Base-by-base conservation (phyloP, 1,140 invertebrate genomes). In the Luehdorfia chinensis region DNA sequence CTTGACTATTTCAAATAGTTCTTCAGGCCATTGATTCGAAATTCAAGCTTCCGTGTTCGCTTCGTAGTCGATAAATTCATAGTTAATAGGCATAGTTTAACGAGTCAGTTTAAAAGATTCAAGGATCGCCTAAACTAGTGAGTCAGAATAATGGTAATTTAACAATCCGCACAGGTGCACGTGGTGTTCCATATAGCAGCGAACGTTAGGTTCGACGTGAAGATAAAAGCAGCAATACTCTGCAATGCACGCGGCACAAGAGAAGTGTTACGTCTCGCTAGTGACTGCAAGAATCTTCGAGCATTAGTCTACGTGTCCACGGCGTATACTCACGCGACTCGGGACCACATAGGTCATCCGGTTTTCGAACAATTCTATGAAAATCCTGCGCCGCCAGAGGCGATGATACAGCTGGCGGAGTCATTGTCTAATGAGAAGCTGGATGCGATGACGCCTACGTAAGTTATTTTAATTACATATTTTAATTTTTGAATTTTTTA, bases 141-240 rank as follows among this genome's bases (percentile, higher is more conserved):
- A n/a, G n/a, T n/a, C n/a, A n/a, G n/a, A n/a, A n/a, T n/a, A n/a
- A n/a, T n/a, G n/a, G n/a, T n/a, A n/a, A n/a, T n/a, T n/a, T n/a
- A n/a, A n/a, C n/a, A n/a, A n/a, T n/a, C 8, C 7, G 19, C 7
- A 7, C 13, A 52, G 50, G 55, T 62, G 2, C 18, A 50, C 13
- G n/a, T n/a, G n/a, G n/a, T n/a, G n/a, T n/a, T n/a, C n/a, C n/a
- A n/a, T n/a, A n/a, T n/a, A n/a, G n/a, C n/a, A n/a, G n/a, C n/a
- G n/a, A n/a, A n/a, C n/a, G n/a, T n/a, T n/a, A 30, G 88, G 16
- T 92, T 92, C 45, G 88, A 92, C 53, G 90, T 92, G 55, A 80
- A 85, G 12, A 55, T 93, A 1, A 80, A 85, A 28, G 59, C 76
- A 0, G 90, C 91, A 1, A 66, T 91, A 3, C 62, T 83, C 4